Conservation (phyloP, 2,888 invertebrate species). For the Acronicta leporina region DNA sequence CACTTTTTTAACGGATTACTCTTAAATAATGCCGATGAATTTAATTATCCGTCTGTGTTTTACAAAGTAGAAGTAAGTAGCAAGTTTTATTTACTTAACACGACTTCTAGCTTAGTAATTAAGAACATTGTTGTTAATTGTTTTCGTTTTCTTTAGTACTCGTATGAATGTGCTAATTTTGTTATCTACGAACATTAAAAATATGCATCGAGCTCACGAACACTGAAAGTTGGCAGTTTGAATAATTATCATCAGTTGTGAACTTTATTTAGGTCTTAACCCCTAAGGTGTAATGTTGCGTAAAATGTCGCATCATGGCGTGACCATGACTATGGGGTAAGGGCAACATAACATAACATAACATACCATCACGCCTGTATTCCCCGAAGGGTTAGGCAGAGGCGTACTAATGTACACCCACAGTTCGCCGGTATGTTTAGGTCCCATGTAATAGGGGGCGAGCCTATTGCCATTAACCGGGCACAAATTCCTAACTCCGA, state of each 20-base stretch:
- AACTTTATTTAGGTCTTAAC: constrained; percentile 7
- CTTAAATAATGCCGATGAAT: neutral
- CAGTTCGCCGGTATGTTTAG: no score
- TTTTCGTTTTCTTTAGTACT: constrained; percentile 15
- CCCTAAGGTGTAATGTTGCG: constrained; percentile 1
- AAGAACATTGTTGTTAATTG: constrained; percentile 7
- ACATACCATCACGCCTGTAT: no score
- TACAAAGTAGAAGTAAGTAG: neutral
- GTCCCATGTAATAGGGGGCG: no score
- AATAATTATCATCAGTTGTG: constrained; percentile 5
- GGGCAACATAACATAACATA: no score
- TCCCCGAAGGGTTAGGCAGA: no score
- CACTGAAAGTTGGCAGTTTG: constrained; percentile 20
- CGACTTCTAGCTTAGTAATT: constrained; percentile 8
- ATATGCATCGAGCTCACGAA: constrained; percentile 53
- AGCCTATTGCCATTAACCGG: no score
- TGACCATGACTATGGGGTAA: no score
- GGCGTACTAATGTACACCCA: no score
- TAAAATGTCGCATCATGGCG: no score
- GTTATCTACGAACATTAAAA: constrained; percentile 34
- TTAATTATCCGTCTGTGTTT: neutral
- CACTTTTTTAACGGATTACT: no score
- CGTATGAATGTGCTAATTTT: constrained; percentile 3
- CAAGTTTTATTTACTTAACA: constrained; percentile 1
- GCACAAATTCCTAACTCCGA: no score